phyloP scores from a whole-genome alignment of 1,140 invertebrate genomes.

The Brachionus angularis region DNA sequence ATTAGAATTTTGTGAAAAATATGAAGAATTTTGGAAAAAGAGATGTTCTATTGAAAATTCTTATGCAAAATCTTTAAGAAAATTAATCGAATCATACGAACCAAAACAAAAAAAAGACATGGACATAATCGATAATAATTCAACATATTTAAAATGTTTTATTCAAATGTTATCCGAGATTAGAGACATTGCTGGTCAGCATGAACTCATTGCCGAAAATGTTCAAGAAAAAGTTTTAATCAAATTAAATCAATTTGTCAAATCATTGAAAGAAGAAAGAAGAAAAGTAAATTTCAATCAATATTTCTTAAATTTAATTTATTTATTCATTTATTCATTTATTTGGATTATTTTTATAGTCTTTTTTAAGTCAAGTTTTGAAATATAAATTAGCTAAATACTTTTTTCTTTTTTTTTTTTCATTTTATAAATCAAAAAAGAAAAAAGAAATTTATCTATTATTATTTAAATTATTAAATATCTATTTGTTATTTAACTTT shows the following conservation, averaged over 20 bases:
- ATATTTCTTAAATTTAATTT: too few relatives aligned
- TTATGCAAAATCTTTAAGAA: constrained; percentile 22
- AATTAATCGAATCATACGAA: constrained; percentile 3
- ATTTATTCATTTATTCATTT: too few relatives aligned
- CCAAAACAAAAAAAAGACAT: constrained; percentile 15
- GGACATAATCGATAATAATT: neutral
- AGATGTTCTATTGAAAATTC: constrained; percentile 32
- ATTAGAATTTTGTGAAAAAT: constrained; percentile 40
- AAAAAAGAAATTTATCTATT: too few relatives aligned
- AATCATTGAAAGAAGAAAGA: neutral
- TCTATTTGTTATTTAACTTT: too few relatives aligned
- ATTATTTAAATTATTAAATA: too few relatives aligned
- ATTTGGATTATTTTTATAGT: too few relatives aligned
- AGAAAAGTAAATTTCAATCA: too few relatives aligned
- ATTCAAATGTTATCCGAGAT: neutral
- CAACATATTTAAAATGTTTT: neutral
- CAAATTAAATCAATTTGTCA: neutral
- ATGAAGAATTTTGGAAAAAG: constrained; percentile 39
- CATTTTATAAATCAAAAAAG: too few relatives aligned
- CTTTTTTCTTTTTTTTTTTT: too few relatives aligned
- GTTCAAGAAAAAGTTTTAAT: constrained; percentile 11
- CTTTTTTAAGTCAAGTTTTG: too few relatives aligned
- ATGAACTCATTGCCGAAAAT: constrained; percentile 42
- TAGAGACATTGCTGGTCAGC: constrained; percentile 32
- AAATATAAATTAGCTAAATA: too few relatives aligned